A percentile compares a stretch with the other conserved stretches of the same genome.
Conservation (phyloP, 2,113 vertebrate species). For the Sisor rabdophorus region DNA sequence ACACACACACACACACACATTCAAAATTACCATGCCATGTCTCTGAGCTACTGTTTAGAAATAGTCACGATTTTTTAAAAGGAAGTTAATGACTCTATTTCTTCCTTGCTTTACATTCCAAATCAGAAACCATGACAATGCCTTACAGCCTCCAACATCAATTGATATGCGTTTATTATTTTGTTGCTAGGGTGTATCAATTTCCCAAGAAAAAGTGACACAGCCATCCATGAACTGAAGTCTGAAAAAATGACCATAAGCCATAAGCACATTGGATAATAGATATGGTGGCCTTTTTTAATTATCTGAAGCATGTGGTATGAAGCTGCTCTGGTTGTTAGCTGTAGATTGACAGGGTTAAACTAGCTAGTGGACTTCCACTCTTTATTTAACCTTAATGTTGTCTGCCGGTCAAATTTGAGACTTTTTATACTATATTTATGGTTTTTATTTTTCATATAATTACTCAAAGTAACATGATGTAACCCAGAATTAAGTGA, state of each 20-base stretch:
- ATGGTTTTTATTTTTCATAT: too few species aligned
- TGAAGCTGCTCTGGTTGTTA: neutral
- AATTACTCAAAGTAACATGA: too few species aligned
- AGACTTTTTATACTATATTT: too few species aligned
- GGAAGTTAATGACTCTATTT: neutral
- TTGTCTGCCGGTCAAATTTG: too few species aligned
- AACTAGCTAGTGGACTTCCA: neutral
- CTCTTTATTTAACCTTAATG: too few species aligned
- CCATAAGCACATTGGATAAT: neutral
- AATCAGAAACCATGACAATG: conserved; percentile 16
- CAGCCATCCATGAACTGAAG: too few species aligned
- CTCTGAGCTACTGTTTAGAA: conserved; percentile 16
- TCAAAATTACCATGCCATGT: conserved; percentile 36
- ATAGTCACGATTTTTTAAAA: neutral
- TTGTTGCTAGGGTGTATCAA: neutral
- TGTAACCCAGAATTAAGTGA: too few species aligned
- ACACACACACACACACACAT: conserved; percentile 21
- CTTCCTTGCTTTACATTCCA: conserved; percentile 21
- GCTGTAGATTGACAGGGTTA: neutral
- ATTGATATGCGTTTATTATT: conserved; percentile 1
- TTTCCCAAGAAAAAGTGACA: too few species aligned
- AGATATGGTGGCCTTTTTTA: too few species aligned
- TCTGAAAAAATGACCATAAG: too few species aligned
- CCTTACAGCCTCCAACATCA: neutral
- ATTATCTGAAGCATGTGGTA: neutral